Conservation (phyloP, 2,113 vertebrate genomes). For the Tinamus guttatus region DNA sequence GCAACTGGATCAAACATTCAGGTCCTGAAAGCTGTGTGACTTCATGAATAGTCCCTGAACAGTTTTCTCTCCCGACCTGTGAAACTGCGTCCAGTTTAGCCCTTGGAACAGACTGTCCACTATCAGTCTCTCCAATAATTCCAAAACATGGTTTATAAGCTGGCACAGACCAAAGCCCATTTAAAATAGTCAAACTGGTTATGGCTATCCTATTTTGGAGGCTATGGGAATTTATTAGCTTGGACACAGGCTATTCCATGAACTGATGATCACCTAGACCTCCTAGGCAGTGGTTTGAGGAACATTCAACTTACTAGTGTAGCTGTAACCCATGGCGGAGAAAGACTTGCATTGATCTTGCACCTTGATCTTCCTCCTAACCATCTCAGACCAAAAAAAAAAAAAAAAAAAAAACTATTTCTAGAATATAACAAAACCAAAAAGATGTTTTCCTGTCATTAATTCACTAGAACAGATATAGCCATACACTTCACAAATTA, state of each 20-base stretch:
- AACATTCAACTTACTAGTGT: neutral
- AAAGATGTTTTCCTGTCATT: neutral
- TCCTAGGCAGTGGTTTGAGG: neutral
- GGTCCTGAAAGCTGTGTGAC: neutral
- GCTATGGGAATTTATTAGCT: neutral
- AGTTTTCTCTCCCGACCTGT: neutral
- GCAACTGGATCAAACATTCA: neutral
- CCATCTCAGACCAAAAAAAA: neutral
- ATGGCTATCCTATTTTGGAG: neutral
- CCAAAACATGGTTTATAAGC: neutral
- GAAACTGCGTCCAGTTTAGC: neutral
- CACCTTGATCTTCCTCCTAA: neutral
- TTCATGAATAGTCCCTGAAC: neutral
- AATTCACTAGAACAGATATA: neutral
- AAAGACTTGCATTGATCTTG: neutral
- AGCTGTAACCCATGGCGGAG: neutral
- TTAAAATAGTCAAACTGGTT: neutral
- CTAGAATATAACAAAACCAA: neutral
- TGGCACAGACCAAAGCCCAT: neutral
- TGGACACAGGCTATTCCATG: neutral
- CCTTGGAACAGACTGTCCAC: neutral
- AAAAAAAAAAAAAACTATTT: too few species aligned
- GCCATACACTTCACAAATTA: neutral
- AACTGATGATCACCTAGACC: neutral
- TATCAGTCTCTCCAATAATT: neutral